These are phyloP conservation scores for Columbina picui DNA, from an alignment of 2,113 vertebrate genomes.

Conservation along the genomic window DNA sequence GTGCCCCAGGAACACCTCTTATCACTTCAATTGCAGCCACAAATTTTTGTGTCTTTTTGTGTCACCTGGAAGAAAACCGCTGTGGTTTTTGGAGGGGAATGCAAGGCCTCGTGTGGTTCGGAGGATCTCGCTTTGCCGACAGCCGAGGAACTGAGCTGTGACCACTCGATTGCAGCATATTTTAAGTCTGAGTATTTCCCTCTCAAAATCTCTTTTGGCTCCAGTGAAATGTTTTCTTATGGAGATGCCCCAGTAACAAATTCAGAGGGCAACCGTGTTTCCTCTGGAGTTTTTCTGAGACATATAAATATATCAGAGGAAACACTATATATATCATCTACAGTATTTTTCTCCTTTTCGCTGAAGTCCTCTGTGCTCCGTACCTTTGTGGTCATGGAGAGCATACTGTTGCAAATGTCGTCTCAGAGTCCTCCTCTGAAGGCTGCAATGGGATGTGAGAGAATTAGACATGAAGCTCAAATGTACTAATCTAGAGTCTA, in stretches of 20 bases:
- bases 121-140: neutral
- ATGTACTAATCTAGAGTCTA: neutral
- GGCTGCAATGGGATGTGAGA: neutral
- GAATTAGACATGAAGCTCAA: neutral
- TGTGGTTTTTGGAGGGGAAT: neutral
- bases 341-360: neutral
- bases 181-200: neutral
- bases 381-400: neutral
- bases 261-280: neutral
- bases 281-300: neutral
- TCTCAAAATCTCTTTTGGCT: neutral
- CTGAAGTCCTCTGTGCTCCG: neutral
- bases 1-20: neutral
- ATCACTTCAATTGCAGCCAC: neutral
- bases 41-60: too few relatives aligned
- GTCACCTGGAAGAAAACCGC: neutral
- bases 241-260: neutral
- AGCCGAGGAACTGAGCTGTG: neutral
- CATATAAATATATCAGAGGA: neutral
- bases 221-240: neutral
- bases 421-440: neutral
- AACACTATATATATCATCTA: neutral
- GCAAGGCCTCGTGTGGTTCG: neutral
- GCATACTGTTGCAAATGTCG: neutral
- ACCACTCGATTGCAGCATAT: rapidly evolving